A percentile compares a stretch with the other conserved stretches of the same genome.
These are phyloP conservation scores for Octomys mimax DNA, from an alignment of 2,797 vertebrate species.

Conservation along the genomic window DNA sequence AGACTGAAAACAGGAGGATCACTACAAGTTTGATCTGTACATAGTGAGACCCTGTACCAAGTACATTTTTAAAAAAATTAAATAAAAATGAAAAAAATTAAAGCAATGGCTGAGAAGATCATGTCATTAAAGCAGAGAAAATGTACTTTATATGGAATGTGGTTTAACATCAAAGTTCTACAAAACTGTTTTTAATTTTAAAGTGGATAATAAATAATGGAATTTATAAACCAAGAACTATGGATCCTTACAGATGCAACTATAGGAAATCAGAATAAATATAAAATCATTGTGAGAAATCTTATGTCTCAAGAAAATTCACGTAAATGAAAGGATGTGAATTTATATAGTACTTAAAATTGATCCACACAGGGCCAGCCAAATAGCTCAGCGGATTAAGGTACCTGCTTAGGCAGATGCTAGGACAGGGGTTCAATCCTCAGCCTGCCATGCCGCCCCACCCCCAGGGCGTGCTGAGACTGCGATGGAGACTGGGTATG, in stretches of 20 bases:
- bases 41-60: no score
- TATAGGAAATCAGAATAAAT: neutral
- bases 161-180: neutral
- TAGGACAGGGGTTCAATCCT: no score
- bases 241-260: neutral
- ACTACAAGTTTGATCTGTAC: no score
- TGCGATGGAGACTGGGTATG: no score
- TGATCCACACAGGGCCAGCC: neutral
- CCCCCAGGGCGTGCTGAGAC: no score
- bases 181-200: neutral
- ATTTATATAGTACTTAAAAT: neutral
- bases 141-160: neutral
- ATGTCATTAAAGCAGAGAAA: conserved; percentile 15
- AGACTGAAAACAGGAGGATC: no score
- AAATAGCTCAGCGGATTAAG: no score
- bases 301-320: neutral
- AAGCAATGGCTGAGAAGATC: neutral
- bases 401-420: no score
- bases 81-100: neutral
- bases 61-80: no score
- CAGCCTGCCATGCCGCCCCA: no score
- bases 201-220: neutral
- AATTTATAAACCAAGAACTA: neutral
- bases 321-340: neutral
- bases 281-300: neutral